These are phyloP conservation scores for Mobula hypostoma DNA, from an alignment of 2,113 vertebrate species.

Conservation along the genomic window DNA sequence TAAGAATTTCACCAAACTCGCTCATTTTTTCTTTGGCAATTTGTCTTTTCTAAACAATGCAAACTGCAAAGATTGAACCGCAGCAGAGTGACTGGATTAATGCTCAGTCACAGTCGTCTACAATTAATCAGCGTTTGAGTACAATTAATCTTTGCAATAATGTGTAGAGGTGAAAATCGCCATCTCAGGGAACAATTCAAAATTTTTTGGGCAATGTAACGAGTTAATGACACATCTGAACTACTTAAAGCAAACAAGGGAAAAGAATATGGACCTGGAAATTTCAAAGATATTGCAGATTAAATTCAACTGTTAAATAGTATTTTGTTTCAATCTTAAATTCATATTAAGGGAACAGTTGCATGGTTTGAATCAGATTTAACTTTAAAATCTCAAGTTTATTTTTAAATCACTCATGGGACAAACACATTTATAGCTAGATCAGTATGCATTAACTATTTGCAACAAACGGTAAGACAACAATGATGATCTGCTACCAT, in stretches of 20 bases:
- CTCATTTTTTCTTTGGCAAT: constrained; percentile 50
- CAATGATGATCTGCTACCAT: too few species aligned
- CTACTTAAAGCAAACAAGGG: too few species aligned
- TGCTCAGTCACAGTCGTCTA: neutral
- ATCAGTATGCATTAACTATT: too few species aligned
- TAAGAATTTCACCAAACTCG: constrained; percentile 59
- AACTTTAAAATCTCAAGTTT: too few species aligned
- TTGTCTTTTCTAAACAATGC: neutral
- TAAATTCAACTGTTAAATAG: neutral
- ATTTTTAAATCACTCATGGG: too few species aligned
- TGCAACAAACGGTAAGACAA: too few species aligned
- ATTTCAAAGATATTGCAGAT: neutral
- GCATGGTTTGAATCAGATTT: too few species aligned
- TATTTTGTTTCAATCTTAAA: too few species aligned
- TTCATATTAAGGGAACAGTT: too few species aligned
- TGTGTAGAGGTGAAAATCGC: neutral
- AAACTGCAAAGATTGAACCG: neutral
- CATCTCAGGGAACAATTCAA: neutral
- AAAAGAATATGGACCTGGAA: too few species aligned
- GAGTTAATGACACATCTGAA: neutral
- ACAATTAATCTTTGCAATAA: neutral
- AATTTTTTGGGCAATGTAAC: neutral
- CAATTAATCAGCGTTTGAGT: neutral
- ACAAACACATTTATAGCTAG: too few species aligned
- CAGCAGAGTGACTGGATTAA: neutral